A percentile compares a stretch with the other conserved stretches of the same genome.
Conservation (phyloP, 1,140 invertebrate genomes). For the Drosophila tsacasi region DNA sequence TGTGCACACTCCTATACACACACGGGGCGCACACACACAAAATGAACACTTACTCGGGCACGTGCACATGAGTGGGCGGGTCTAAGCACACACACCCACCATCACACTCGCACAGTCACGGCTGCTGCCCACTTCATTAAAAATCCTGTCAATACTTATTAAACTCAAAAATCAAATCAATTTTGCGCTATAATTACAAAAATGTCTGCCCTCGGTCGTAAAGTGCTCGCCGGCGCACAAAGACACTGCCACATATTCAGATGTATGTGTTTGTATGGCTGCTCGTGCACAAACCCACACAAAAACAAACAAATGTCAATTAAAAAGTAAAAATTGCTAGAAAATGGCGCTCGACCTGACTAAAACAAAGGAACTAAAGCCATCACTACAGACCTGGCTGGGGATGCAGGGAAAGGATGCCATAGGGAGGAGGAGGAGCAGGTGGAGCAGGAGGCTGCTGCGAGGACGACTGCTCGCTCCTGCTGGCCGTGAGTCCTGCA, state of each 20-base stretch:
- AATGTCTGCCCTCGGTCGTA: slow-evolving; percentile 75
- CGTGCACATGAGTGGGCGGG: slow-evolving; percentile 18
- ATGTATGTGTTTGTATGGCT: not conserved
- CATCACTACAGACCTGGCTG: slow-evolving; percentile 25
- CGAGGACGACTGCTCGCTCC: slow-evolving; percentile 18
- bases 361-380: slow-evolving; percentile 65
- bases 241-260: slow-evolving; percentile 11
- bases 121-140: slow-evolving; percentile 65
- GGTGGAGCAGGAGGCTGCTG: not conserved
- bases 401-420: not conserved
- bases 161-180: slow-evolving; percentile 83
- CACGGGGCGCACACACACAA: not conserved
- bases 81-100: slow-evolving; percentile 6
- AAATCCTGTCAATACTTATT: slow-evolving; percentile 82
- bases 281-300: slow-evolving; percentile 14
- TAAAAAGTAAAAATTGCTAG: slow-evolving; percentile 81
- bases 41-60: slow-evolving; percentile 32
- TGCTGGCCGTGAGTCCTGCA: slow-evolving; percentile 41
- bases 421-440: not conserved
- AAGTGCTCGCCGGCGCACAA: slow-evolving; percentile 60
- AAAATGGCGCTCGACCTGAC: slow-evolving; percentile 75
- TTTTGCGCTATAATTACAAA: slow-evolving; percentile 81
- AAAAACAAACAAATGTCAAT: slow-evolving; percentile 77
- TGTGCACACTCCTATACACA: slow-evolving; percentile 7
- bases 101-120: not conserved